Conservation (phyloP, 2,888 invertebrate genomes). For the Drosophila kambysellisi region DNA sequence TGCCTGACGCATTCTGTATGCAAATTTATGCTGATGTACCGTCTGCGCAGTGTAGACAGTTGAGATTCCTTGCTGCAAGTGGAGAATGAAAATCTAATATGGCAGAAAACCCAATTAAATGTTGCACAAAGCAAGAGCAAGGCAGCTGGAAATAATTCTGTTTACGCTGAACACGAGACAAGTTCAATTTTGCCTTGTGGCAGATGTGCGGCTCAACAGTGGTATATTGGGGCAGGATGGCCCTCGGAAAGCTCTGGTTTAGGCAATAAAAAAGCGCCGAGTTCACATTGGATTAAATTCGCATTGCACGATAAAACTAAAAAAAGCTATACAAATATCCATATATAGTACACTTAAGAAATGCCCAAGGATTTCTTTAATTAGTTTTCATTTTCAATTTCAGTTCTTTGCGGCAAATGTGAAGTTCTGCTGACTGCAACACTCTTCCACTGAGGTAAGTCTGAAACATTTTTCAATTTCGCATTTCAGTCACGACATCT, state of each 20-base stretch:
- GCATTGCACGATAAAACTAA: slow-evolving; percentile 26
- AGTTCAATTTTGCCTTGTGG: slow-evolving; percentile 65
- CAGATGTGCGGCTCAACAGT: slow-evolving; percentile 48
- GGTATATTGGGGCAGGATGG: slow-evolving; percentile 12
- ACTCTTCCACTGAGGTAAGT: slow-evolving; percentile 34
- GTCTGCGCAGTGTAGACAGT: slow-evolving; percentile 6
- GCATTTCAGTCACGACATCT: slow-evolving; percentile 50
- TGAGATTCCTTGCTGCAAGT: background rate
- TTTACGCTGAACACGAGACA: slow-evolving; percentile 67
- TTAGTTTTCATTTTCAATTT: slow-evolving; percentile 36
- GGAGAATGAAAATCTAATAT: slow-evolving; percentile 72
- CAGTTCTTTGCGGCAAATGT: slow-evolving; percentile 21
- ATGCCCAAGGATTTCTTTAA: slow-evolving; percentile 26
- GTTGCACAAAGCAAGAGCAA: slow-evolving; percentile 62
- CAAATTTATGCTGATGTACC: slow-evolving; percentile 48
- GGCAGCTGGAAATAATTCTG: slow-evolving; percentile 72
- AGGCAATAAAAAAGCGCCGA: slow-evolving; percentile 39
- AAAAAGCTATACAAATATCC: slow-evolving; percentile 12
- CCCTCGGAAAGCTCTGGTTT: slow-evolving; percentile 38
- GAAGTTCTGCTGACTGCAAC: background rate
- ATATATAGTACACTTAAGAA: background rate
- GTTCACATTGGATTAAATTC: slow-evolving; percentile 56
- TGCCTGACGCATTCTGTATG: slow-evolving; percentile 33
- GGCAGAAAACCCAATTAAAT: slow-evolving; percentile 78
- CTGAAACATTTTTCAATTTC: slow-evolving; percentile 18